Evolutionary conservation across 2,888 invertebrate genomes (phyloP), one percentile per base, ranked within the genome.

Genomic region (Tricholauxania praeusta): DNA sequence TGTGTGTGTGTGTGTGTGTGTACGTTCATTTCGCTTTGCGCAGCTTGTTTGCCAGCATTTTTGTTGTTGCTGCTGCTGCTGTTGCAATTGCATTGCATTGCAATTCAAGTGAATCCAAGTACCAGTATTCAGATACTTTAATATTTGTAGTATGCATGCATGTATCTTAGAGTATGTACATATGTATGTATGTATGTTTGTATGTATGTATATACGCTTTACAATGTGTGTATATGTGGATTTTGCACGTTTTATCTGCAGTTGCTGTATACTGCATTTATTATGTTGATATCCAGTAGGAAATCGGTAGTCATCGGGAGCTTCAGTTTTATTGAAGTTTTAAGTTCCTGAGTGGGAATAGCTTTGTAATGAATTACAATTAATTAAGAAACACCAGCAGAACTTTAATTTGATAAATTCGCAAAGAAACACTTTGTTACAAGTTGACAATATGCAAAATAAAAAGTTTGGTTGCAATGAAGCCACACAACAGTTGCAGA

Each of bases 11-110:
- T 28, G 39, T 67, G 53, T 22, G 19, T 6, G 7, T 51, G 51
- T 48, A 48, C 7, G 12, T 51, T 52, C 3, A 39, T 39, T 39
- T 10, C 39, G 39, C 39, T 39, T 39, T 39, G 39, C 8, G 39
- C 39, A 39, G 39, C 39, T 39, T 39, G 39, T 39, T 39, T 39
- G 39, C 7, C 3, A 39, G 39, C 19, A 39, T 39, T 69, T 68
- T n/a, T 55, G 19, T 15, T 32, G 47, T 39, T 47, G 57, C 48
- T 55, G 67, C 65, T 19, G 22, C 51, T 51, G 48, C 65, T 52
- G 28, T 28, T 28, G 32, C 32, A 22, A 28, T 28, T 32, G 28
- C 10, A 60, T 32, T 60, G 32, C 32, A n/a, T 15, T 55, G 55
- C 55, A 55, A 22, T 55, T 55, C 19, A 10, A 64, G 6, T 28